Evolutionary conservation across 2,888 invertebrate genomes (phyloP), one percentile per base, ranked within the genome.

Genomic region (Cheilosia vernalis): DNA sequence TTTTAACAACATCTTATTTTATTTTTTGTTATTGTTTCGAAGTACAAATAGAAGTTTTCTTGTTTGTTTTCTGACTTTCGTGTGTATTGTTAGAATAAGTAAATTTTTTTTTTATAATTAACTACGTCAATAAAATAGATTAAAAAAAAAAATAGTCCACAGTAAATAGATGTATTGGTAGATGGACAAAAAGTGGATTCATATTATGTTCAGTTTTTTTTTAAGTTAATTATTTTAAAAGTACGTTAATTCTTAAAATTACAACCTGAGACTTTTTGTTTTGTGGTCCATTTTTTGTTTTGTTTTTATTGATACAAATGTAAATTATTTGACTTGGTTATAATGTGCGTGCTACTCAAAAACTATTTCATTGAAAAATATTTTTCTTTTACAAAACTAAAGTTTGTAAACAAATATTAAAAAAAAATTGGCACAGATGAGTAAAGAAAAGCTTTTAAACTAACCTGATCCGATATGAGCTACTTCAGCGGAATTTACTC

Each of bases 241-340:
- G 80, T 40, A 44, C 74, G 76, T 84, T 87, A 58, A 47, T 76
- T 77, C 77, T 79, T 82, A 80, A 80, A 73, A 80, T 86, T 87
- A 87, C 66, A 77, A 81, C 80, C 87, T 85, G 86, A 87, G 79
- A 87, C 74, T 79, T 78, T 80, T 72, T 74, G 61, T 76, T 76
- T 44, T 86, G 76, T 87, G 74, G 76, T 81, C 79, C 79, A 51
- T 51, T 51, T 51, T 51, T 72, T 30, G 13, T 37, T 37, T 47
- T 47, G 47, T 72, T 72, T 79, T 21, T 72, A 24, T 69, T 66
- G 70, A 82, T 67, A 77, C 74, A 40, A 56, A 53, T 77, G 61
- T 79, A 61, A 56, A 64, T 73, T 84, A 72, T 64, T 42, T 53
- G 13, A 21, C 27, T 69, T 74, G 56, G 19, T 47, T 47, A 47